Evolutionary conservation across 2,888 invertebrate genomes (phyloP).

Genomic region (Hermodice carunculata): DNA sequence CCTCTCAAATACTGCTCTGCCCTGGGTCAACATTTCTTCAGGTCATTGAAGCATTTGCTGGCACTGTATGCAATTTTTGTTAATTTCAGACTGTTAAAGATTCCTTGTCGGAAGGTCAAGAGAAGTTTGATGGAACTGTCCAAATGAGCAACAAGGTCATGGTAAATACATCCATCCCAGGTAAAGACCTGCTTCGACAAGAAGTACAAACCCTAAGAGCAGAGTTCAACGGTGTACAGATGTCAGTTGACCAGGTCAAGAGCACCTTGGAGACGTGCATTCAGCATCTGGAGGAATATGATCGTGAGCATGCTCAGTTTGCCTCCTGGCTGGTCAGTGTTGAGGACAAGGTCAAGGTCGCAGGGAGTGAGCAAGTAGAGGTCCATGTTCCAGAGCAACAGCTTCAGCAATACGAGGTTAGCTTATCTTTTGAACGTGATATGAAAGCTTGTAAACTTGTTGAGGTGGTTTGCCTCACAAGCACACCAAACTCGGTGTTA

Average conservation of each 20-base stretch:
- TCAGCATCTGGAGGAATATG: slow-evolving; percentile 22
- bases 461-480: too few relatives aligned
- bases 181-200: slow-evolving; percentile 21
- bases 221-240: slow-evolving; percentile 15
- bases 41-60: too few relatives aligned
- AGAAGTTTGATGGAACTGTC: neutral
- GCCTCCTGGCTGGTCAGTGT: slow-evolving; percentile 20
- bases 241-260: neutral
- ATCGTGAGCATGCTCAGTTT: slow-evolving; percentile 19
- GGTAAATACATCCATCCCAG: slow-evolving; percentile 15
- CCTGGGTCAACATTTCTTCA: too few relatives aligned
- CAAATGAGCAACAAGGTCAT: slow-evolving; percentile 2
- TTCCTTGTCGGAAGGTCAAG: slow-evolving; percentile 19
- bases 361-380: slow-evolving; percentile 3
- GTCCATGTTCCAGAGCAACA: slow-evolving; percentile 15
- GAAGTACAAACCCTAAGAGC: slow-evolving; percentile 30
- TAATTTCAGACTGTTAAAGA: slow-evolving; percentile 18
- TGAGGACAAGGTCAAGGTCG: slow-evolving; percentile 27
- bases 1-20: too few relatives aligned
- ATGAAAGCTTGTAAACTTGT: too few relatives aligned
- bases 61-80: too few relatives aligned
- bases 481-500: too few relatives aligned
- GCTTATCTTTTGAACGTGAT: neutral
- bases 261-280: slow-evolving; percentile 16
- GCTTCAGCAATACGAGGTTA: slow-evolving; percentile 24